These are phyloP conservation scores for Syrphus vitripennis DNA, from an alignment of 2,888 invertebrate species.

Conservation along the genomic window DNA sequence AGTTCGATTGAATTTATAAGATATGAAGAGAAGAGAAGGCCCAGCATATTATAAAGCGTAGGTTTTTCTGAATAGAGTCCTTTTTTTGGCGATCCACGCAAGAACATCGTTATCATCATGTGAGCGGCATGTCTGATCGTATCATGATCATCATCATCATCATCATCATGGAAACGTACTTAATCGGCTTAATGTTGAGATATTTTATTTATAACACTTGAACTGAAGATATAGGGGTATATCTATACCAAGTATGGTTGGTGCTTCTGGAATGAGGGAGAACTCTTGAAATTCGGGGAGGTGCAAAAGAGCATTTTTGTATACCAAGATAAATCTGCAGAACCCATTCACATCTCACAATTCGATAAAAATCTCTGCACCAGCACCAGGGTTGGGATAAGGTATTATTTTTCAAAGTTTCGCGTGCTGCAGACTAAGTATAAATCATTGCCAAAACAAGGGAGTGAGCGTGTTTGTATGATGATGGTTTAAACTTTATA, in stretches of 20 bases:
- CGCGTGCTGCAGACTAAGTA: constrained; percentile 38
- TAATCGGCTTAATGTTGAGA: constrained; percentile 70
- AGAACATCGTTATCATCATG: constrained; percentile 63
- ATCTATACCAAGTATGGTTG: neutral
- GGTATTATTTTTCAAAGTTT: constrained; percentile 66
- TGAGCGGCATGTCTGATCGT: constrained; percentile 70
- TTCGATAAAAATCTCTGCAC: constrained; percentile 65
- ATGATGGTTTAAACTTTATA: neutral
- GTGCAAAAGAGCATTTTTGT: constrained; percentile 26
- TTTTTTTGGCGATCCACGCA: constrained; percentile 14
- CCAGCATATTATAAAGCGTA: constrained; percentile 9
- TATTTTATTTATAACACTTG: constrained; percentile 70
- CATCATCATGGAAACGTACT: constrained; percentile 63
- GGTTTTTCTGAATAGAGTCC: constrained; percentile 49
- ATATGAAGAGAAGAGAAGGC: neutral
- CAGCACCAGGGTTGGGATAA: constrained; percentile 28
- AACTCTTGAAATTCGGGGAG: neutral
- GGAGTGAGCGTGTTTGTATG: constrained; percentile 33
- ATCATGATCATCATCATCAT: constrained; percentile 69
- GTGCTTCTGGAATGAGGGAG: neutral
- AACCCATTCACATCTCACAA: constrained; percentile 65
- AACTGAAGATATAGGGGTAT: constrained; percentile 24
- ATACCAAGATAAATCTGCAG: constrained; percentile 62
- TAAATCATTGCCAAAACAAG: constrained; percentile 66
- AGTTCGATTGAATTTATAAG: neutral